These are phyloP conservation scores for Chroicocephalus ridibundus DNA, from an alignment of 2,113 vertebrate species.

Conservation along the genomic window DNA sequence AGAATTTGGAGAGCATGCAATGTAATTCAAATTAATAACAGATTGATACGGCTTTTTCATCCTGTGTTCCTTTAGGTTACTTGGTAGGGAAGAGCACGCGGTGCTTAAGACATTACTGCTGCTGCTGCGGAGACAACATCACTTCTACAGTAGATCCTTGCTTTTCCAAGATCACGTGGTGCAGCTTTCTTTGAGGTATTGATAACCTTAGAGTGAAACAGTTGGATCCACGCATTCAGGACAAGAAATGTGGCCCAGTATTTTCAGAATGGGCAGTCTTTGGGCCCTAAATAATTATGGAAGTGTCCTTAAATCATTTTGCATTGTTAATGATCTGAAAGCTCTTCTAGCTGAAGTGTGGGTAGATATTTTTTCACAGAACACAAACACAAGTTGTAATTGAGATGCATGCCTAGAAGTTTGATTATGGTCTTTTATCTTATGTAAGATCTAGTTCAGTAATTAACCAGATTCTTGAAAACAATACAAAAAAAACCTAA, in stretches of 20 bases:
- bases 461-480: neutral
- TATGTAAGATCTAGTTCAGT: neutral
- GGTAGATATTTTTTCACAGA: neutral
- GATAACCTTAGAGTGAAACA: neutral
- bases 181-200: neutral
- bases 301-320: neutral
- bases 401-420: neutral
- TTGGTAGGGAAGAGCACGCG: neutral
- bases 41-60: neutral
- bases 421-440: neutral
- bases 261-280: neutral
- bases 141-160: neutral
- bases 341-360: neutral
- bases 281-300: neutral
- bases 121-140: neutral
- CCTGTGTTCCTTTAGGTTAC: neutral
- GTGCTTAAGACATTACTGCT: neutral
- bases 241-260: accelerated
- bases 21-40: neutral
- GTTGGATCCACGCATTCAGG: neutral
- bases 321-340: neutral
- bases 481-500: neutral
- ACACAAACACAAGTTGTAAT: neutral
- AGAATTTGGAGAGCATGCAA: neutral
- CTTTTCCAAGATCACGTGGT: neutral